Evolutionary conservation across 2,113 vertebrate species (phyloP).

Genomic region (Lathamus discolor): DNA sequence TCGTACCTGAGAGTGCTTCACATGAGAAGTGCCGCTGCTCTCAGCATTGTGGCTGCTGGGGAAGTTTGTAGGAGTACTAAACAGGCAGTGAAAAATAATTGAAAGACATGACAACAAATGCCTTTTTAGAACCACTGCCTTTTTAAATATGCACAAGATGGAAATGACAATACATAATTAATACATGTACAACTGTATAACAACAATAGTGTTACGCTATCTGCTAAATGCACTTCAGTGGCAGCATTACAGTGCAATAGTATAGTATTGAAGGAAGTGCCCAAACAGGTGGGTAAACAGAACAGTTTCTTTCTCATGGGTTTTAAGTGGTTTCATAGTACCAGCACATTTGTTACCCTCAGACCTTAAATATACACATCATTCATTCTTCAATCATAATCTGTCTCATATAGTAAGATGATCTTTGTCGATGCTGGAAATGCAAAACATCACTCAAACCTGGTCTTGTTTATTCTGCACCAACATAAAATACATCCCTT

Average conservation of each 20-base stretch:
- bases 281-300: not conserved
- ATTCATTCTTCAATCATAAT: not conserved
- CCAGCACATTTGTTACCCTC: not conserved
- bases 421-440: not conserved
- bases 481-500: not conserved
- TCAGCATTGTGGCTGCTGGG: accelerated
- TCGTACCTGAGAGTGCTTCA: not conserved
- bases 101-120: not conserved
- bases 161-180: not conserved
- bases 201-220: not conserved
- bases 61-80: not conserved
- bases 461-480: not conserved
- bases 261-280: accelerated
- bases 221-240: not conserved
- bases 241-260: not conserved
- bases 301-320: not conserved
- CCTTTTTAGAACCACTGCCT: not conserved
- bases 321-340: accelerated
- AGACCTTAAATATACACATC: not conserved
- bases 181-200: not conserved
- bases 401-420: accelerated
- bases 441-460: not conserved
- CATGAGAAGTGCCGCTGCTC: not conserved
- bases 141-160: not conserved
- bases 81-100: not conserved